Conservation (phyloP, 2,888 invertebrate genomes). For the Hypomecis punctinalis region DNA sequence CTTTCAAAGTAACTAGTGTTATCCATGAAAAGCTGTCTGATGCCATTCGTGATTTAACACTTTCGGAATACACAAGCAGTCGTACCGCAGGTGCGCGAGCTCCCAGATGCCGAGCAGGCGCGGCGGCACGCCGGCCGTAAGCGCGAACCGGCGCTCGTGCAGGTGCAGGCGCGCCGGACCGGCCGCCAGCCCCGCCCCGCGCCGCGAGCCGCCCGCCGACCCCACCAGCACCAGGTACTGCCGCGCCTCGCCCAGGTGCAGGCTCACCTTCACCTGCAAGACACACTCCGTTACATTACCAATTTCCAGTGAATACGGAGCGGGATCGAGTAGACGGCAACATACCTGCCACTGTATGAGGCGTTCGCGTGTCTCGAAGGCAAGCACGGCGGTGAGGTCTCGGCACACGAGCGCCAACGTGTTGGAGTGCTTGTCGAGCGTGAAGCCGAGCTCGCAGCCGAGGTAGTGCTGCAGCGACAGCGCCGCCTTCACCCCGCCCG, state of each 20-base stretch:
- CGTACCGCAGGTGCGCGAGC: conserved; percentile 86
- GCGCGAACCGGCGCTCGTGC: conserved; percentile 91
- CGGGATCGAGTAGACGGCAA: neutral
- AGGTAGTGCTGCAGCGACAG: conserved; percentile 93
- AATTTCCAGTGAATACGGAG: neutral
- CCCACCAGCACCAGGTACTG: conserved; percentile 69
- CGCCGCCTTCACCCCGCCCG: conserved; percentile 88
- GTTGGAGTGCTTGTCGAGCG: conserved; percentile 95
- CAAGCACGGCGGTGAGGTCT: conserved; percentile 92
- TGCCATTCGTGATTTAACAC: neutral
- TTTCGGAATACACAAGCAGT: no score
- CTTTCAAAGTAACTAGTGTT: no score
- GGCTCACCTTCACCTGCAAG: conserved; percentile 67
- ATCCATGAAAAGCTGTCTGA: neutral
- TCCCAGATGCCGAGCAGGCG: conserved; percentile 90
- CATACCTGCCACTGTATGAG: conserved; percentile 94
- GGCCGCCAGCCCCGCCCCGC: conserved; percentile 84
- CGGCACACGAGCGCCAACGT: conserved; percentile 95
- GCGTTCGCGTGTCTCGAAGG: conserved; percentile 94
- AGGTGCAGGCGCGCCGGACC: conserved; percentile 94
- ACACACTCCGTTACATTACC: neutral
- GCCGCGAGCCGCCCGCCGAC: conserved; percentile 39
- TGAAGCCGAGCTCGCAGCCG: conserved; percentile 94
- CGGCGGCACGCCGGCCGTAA: conserved; percentile 93
- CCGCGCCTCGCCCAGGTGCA: conserved; percentile 66